Percentiles rank a stretch among this genome's conserved stretches.
Conservation (phyloP, 1,140 invertebrate species). For the Araneus ventricosus region DNA sequence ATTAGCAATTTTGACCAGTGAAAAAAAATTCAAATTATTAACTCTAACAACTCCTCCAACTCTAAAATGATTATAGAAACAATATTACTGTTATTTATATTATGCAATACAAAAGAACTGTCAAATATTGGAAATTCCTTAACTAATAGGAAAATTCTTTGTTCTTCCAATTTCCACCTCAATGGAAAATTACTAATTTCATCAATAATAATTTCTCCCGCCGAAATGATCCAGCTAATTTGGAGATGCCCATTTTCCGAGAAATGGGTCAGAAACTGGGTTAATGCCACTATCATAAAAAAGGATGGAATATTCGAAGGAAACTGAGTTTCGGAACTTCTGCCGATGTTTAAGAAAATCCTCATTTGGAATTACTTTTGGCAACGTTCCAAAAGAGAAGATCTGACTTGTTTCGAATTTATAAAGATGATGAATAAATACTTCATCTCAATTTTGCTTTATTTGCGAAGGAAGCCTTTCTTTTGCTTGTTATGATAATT, state of each 20-base stretch:
- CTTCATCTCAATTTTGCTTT: background rate
- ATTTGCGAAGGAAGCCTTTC: background rate
- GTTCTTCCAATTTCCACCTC: background rate
- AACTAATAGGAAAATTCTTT: background rate
- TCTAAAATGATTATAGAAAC: too few relatives aligned
- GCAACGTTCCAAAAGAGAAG: background rate
- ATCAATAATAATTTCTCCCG: background rate
- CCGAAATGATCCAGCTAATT: background rate
- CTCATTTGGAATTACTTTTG: conserved; percentile 15
- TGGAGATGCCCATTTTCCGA: background rate
- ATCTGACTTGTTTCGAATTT: conserved; percentile 3
- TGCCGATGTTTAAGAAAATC: background rate
- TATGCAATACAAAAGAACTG: too few relatives aligned
- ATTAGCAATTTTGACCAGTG: too few relatives aligned
- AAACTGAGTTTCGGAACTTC: background rate
- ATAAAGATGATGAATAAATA: background rate
- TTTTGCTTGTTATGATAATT: too few relatives aligned
- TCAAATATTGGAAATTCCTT: too few relatives aligned
- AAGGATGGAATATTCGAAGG: background rate
- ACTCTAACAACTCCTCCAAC: too few relatives aligned
- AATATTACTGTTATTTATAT: too few relatives aligned
- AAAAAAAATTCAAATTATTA: too few relatives aligned
- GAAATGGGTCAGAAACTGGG: conserved; percentile 16
- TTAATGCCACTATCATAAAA: background rate
- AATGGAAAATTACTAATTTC: background rate